phyloP scores from a whole-genome alignment of 2,888 invertebrate species.

The Adelognathus sp. region DNA sequence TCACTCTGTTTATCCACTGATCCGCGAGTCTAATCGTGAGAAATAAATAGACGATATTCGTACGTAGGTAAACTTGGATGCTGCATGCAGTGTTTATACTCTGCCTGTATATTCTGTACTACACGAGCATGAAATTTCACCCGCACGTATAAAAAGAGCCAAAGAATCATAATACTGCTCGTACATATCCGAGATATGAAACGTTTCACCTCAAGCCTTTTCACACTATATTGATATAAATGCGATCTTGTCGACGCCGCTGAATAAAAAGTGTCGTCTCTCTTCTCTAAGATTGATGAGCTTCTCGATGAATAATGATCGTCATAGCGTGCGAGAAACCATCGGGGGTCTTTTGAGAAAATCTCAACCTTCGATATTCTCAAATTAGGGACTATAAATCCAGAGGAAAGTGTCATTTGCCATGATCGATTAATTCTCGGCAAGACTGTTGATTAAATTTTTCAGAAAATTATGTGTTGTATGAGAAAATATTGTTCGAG shows the following conservation, averaged over 20 bases:
- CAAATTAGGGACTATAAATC: neutral
- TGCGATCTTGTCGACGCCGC: neutral
- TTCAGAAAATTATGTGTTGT: no score
- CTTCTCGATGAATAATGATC: slow-evolving; percentile 6
- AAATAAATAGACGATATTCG: slow-evolving; percentile 1
- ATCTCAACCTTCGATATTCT: neutral
- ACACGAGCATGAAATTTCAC: neutral
- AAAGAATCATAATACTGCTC: slow-evolving; percentile 6
- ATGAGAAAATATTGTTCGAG: no score
- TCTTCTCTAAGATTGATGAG: neutral
- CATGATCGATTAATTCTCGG: neutral
- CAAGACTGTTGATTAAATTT: neutral
- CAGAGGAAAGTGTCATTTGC: neutral
- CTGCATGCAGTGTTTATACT: neutral
- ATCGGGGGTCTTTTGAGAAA: neutral
- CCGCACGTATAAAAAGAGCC: neutral
- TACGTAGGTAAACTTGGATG: neutral
- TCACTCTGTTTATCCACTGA: neutral
- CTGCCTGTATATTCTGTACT: neutral
- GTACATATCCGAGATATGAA: neutral
- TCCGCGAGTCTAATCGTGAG: neutral
- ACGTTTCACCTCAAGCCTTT: neutral
- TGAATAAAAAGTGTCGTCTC: neutral
- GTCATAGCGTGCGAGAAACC: neutral
- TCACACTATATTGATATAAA: slow-evolving; percentile 18